A percentile compares a stretch with the other conserved stretches of the same genome.
Evolutionary conservation across 2,888 invertebrate species (phyloP).

Genomic region (Drosophila bunnanda): DNA sequence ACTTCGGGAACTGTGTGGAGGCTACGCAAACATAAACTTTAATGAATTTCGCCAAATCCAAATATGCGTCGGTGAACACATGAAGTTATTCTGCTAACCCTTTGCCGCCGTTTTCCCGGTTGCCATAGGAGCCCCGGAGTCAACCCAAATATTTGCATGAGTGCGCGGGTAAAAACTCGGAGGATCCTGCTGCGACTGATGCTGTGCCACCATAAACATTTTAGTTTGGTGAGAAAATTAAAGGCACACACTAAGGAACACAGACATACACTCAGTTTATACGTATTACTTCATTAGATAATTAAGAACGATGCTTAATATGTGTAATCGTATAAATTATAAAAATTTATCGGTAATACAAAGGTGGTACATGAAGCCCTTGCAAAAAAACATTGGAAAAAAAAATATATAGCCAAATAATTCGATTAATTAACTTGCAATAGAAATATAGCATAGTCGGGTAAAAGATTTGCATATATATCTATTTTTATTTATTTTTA

Average conservation of each 20-base stretch:
- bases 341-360: too few relatives aligned
- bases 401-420: too few relatives aligned
- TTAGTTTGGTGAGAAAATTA: conserved; percentile 80
- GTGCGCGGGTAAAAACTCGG: conserved; percentile 44
- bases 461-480: too few relatives aligned
- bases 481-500: too few relatives aligned
- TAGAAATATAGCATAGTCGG: too few relatives aligned
- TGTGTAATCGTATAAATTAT: too few relatives aligned
- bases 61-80: conserved; percentile 58
- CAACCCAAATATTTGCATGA: conserved; percentile 75
- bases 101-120: conserved; percentile 66
- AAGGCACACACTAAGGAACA: conserved; percentile 52
- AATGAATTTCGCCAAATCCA: conserved; percentile 78
- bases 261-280: neutral
- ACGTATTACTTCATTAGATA: neutral
- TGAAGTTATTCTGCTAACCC: conserved; percentile 79
- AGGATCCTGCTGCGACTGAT: conserved; percentile 44
- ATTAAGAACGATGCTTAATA: neutral
- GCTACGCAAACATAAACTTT: conserved; percentile 79
- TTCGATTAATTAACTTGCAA: too few relatives aligned
- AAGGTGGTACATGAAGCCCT: too few relatives aligned
- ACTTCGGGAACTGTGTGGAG: conserved; percentile 45
- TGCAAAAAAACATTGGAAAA: too few relatives aligned
- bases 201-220: conserved; percentile 61
- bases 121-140: conserved; percentile 53